These are phyloP conservation scores for Macrobrachium rosenbergii DNA, from an alignment of 1,140 invertebrate species.

Conservation along the genomic window DNA sequence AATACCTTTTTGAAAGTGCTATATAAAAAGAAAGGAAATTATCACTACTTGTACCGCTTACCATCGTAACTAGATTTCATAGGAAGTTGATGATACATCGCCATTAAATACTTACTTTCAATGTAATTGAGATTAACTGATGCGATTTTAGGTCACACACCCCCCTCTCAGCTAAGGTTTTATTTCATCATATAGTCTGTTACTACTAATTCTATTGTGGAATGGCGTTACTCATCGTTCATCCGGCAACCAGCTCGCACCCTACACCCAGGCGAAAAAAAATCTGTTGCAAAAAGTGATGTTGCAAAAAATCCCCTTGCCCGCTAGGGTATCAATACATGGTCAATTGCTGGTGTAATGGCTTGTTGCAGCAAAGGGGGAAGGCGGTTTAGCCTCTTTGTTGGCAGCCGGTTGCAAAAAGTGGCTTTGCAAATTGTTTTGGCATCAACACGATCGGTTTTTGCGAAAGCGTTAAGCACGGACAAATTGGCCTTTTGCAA, in stretches of 20 bases:
- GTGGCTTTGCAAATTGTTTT: constrained; percentile 60
- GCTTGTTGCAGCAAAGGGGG: constrained; percentile 54
- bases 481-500: constrained; percentile 51
- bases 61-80: too few species aligned
- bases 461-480: constrained; percentile 47
- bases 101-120: too few species aligned
- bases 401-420: constrained; percentile 50
- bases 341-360: constrained; percentile 62
- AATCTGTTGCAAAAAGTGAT: constrained; percentile 23
- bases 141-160: too few species aligned
- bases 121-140: too few species aligned
- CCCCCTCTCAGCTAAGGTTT: too few species aligned
- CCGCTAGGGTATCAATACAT: constrained; percentile 45
- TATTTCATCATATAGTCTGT: too few species aligned
- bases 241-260: constrained; percentile 26
- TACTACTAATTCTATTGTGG: too few species aligned
- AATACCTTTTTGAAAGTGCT: too few species aligned
- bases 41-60: too few species aligned
- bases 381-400: constrained; percentile 54
- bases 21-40: too few species aligned
- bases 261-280: not conserved
- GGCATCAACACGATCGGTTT: constrained; percentile 51
- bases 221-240: not conserved
- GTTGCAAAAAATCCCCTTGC: constrained; percentile 45
- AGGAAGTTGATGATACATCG: too few species aligned